Evolutionary conservation across 2,888 invertebrate species (phyloP).

Genomic region (Anaspis maculata): DNA sequence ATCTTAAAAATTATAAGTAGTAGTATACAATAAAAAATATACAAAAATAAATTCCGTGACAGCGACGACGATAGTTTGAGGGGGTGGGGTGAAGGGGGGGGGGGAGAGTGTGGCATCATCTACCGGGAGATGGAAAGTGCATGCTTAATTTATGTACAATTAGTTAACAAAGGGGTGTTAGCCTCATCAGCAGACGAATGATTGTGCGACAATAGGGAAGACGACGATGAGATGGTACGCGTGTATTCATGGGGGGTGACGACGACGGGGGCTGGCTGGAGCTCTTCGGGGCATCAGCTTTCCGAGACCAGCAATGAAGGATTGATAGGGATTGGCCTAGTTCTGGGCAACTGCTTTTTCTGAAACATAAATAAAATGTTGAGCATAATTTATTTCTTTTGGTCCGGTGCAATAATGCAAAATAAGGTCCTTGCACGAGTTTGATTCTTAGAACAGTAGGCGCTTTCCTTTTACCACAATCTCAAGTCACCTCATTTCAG

Average conservation of each 20-base stretch:
- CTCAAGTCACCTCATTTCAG: too few species aligned
- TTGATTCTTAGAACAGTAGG: too few species aligned
- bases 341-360: slow-evolving; percentile 73
- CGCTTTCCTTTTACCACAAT: too few species aligned
- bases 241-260: slow-evolving; percentile 15
- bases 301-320: slow-evolving; percentile 50
- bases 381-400: too few species aligned
- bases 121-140: too few species aligned
- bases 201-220: slow-evolving; percentile 29
- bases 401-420: too few species aligned
- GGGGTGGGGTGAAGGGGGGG: too few species aligned
- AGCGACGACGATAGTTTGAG: too few species aligned
- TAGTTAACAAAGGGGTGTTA: slow-evolving; percentile 10
- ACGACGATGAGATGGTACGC: slow-evolving; percentile 24
- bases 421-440: too few species aligned
- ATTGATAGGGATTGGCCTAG: slow-evolving; percentile 70
- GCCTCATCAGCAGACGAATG: slow-evolving; percentile 15
- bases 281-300: slow-evolving; percentile 44
- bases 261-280: slow-evolving; percentile 2
- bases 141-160: slow-evolving; percentile 16
- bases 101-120: too few species aligned
- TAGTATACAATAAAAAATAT: slow-evolving; percentile 16
- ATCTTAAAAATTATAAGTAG: too few species aligned
- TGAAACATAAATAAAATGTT: slow-evolving; percentile 32
- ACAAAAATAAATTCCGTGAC: too few species aligned